Evolutionary conservation across 1,140 invertebrate genomes (phyloP).

Genomic region (Diorhabda sublineata): DNA sequence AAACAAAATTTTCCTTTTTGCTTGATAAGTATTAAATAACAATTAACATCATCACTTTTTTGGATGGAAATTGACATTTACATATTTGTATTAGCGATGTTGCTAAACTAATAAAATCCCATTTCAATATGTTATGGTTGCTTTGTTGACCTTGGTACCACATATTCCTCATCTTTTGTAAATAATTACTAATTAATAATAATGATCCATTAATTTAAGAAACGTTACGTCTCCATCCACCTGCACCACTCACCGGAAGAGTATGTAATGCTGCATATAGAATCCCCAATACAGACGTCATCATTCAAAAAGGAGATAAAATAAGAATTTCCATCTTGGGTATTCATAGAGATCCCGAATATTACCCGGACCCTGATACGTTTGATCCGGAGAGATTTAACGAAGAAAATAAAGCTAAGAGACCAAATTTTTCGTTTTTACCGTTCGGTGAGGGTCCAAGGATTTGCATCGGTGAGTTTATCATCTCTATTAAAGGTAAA

Average conservation of each 20-base stretch:
- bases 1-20: too few relatives aligned
- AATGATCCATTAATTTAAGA: constrained; percentile 43
- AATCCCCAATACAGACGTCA: constrained; percentile 41
- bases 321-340: constrained; percentile 47
- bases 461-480: constrained; percentile 56
- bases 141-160: too few relatives aligned
- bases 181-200: too few relatives aligned
- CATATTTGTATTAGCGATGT: too few relatives aligned
- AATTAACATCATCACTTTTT: too few relatives aligned
- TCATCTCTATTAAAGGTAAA: too few relatives aligned
- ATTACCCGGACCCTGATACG: constrained; percentile 57
- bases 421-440: constrained; percentile 48
- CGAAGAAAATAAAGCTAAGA: constrained; percentile 45
- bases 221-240: constrained; percentile 56
- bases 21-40: too few relatives aligned
- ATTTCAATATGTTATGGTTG: too few relatives aligned
- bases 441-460: constrained; percentile 64
- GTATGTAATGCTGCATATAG: constrained; percentile 21
- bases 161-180: too few relatives aligned
- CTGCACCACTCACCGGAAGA: constrained; percentile 36
- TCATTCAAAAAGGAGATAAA: constrained; percentile 46
- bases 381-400: constrained; percentile 64
- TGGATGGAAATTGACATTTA: too few relatives aligned
- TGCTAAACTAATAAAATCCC: too few relatives aligned
- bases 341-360: constrained; percentile 50